Percentiles rank a stretch among this genome's conserved stretches.
Evolutionary conservation across 2,113 vertebrate genomes (phyloP).

Genomic region (Panthera leo): DNA sequence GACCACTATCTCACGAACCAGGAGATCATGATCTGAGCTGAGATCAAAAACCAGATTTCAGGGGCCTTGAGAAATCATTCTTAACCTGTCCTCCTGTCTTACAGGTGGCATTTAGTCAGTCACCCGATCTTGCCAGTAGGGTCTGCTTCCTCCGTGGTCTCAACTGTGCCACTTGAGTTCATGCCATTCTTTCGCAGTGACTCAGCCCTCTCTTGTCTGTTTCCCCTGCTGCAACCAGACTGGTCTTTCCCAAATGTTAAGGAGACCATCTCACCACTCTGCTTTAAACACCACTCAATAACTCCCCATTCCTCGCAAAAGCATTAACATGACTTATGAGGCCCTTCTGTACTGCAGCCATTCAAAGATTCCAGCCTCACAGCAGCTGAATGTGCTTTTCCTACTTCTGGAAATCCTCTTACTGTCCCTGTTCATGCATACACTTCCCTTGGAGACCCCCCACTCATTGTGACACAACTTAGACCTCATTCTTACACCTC

Average conservation of each 20-base stretch:
- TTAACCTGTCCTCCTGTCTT: background rate
- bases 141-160: background rate
- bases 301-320: background rate
- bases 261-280: background rate
- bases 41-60: no score
- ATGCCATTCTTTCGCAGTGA: background rate
- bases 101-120: background rate
- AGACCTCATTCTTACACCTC: background rate
- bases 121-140: background rate
- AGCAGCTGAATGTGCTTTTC: background rate
- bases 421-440: background rate
- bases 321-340: background rate
- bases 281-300: no score
- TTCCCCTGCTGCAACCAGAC: background rate
- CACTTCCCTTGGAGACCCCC: background rate
- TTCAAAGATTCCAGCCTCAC: background rate
- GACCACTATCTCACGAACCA: no score
- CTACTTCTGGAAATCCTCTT: background rate
- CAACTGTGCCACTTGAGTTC: background rate
- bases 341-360: rapidly evolving
- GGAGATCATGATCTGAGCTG: no score
- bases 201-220: background rate
- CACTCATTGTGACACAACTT: background rate
- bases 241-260: rapidly evolving
- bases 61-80: background rate